A percentile compares a stretch with the other conserved stretches of the same genome.
phyloP scores from a whole-genome alignment of 2,113 vertebrate genomes.

The Pterocles burchelli region DNA sequence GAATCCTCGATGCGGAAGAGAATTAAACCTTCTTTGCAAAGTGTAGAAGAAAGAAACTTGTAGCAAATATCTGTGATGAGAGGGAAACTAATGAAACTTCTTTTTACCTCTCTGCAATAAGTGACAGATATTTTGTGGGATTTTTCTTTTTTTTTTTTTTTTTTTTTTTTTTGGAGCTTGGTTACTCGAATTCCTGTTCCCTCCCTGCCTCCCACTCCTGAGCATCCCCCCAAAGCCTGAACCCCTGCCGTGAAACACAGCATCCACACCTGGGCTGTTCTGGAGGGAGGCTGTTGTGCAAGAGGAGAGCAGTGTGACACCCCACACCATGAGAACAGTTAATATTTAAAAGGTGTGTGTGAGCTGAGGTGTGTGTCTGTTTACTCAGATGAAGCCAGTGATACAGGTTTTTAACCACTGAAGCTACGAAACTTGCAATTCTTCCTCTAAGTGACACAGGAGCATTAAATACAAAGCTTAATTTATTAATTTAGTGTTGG shows the following conservation, averaged over 20 bases:
- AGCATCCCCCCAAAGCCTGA: accelerated
- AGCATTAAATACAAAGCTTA: not conserved
- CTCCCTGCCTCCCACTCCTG: accelerated
- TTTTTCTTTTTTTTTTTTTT: not conserved
- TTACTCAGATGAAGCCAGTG: not conserved
- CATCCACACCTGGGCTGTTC: not conserved
- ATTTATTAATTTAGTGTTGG: not conserved
- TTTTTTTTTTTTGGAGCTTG: not conserved
- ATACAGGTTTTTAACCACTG: not conserved
- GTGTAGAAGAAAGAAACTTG: not conserved
- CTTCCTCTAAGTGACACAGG: not conserved
- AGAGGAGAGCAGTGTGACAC: too few relatives aligned
- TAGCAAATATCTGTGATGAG: not conserved
- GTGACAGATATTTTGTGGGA: not conserved
- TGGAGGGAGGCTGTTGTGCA: accelerated
- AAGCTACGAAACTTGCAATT: not conserved
- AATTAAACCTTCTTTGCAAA: not conserved
- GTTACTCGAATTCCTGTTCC: not conserved
- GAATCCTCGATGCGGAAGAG: not conserved
- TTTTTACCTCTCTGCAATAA: not conserved
- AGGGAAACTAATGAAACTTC: not conserved
- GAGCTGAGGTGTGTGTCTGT: not conserved
- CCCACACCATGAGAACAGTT: not conserved
- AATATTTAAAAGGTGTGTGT: not conserved
- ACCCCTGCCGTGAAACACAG: accelerated